Conservation (phyloP, 64 coral and sea anemone genomes). For the Orbicella faveolata region DNA sequence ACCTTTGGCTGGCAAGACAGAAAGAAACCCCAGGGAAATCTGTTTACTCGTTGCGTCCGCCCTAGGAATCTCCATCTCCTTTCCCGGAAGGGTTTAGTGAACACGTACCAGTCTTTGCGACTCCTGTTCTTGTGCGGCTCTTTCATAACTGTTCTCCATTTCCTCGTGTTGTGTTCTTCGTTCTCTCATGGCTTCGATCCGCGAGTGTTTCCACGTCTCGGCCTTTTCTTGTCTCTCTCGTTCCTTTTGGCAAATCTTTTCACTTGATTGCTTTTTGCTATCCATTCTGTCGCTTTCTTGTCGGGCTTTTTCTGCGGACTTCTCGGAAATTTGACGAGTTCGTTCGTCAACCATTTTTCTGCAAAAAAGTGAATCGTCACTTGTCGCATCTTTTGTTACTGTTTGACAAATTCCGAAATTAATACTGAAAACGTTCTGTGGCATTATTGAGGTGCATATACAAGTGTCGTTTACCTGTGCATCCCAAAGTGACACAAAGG, state of each 20-base stretch:
- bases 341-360: slow-evolving; percentile 59
- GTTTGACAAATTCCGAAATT: no score
- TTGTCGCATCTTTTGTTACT: no score
- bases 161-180: slow-evolving; percentile 62
- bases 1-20: no score
- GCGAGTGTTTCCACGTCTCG: slow-evolving; percentile 70
- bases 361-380: background rate
- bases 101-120: slow-evolving; percentile 72
- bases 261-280: slow-evolving; percentile 59
- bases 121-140: slow-evolving; percentile 60
- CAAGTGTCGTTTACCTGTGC: no score
- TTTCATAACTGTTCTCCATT: slow-evolving; percentile 84
- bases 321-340: slow-evolving; percentile 47
- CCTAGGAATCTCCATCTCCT: no score
- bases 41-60: no score
- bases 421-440: no score
- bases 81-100: no score
- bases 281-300: slow-evolving; percentile 60
- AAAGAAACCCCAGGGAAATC: no score
- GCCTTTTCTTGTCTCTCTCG: slow-evolving; percentile 65
- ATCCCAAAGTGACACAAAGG: no score
- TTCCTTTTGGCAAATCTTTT: slow-evolving; percentile 61
- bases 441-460: no score
- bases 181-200: slow-evolving; percentile 74
- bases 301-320: slow-evolving; percentile 29